Evolutionary conservation across 2,888 invertebrate genomes (phyloP).

Genomic region (Drosophila crucigera): DNA sequence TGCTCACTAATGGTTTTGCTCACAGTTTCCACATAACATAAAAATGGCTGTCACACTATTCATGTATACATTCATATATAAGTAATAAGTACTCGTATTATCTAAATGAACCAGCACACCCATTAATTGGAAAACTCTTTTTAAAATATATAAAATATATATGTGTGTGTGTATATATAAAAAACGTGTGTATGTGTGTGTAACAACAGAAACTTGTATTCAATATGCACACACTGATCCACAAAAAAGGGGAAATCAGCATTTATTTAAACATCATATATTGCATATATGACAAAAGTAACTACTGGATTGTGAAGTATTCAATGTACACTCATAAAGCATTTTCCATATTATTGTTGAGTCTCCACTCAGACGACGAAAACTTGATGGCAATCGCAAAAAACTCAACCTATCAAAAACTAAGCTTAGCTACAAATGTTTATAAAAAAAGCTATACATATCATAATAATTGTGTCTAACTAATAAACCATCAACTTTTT

Average conservation of each 20-base stretch:
- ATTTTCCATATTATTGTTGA: conserved; percentile 44
- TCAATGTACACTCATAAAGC: conserved; percentile 47
- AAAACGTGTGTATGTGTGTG: conserved; percentile 2
- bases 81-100: conserved; percentile 31
- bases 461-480: conserved; percentile 68
- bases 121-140: conserved; percentile 65
- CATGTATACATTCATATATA: conserved; percentile 41
- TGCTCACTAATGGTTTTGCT: conserved; percentile 24
- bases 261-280: conserved; percentile 64
- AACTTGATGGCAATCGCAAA: conserved; percentile 30
- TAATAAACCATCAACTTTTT: conserved; percentile 52
- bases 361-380: conserved; percentile 21
- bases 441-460: conserved; percentile 60
- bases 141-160: conserved; percentile 71
- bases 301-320: conserved; percentile 77
- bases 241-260: conserved; percentile 74
- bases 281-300: conserved; percentile 77
- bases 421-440: conserved; percentile 59
- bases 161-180: conserved; percentile 9
- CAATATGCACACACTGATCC: conserved; percentile 63
- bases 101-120: conserved; percentile 45
- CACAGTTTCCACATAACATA: conserved; percentile 55
- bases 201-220: conserved; percentile 38
- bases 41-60: conserved; percentile 54
- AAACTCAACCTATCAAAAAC: conserved; percentile 71